Evolutionary conservation across 2,888 invertebrate species (phyloP), one percentile per base, ranked within the genome.

Genomic region (Herminia tarsipennalis): DNA sequence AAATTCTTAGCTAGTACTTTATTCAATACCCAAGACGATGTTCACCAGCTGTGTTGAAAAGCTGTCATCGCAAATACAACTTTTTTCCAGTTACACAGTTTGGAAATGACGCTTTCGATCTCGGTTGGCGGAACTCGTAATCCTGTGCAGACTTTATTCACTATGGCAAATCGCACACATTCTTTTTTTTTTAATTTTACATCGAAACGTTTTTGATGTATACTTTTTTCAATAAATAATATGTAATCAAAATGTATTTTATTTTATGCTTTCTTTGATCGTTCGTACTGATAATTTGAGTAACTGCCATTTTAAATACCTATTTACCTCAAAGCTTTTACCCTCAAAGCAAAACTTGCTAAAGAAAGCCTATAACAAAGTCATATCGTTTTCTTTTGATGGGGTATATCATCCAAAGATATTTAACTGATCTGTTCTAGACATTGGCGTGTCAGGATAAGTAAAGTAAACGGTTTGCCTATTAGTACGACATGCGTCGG

Each of bases 171-270:
- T 64, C 57, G 76, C 79, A 81, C 77, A 78, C 68, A 58, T 72
- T 80, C 60, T 74, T 80, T 83, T 84, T 83, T 87, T 83, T 87
- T 83, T 85, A 78, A 85, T 88, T 88, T 89, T 88, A 88, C 88
- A 89, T 89, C 86, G 88, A 89, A 87, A 76, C 73, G 73, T 79
- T 87, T 88, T 89, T 87, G 88, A 87, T 88, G 89, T 86, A 85
- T 86, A 86, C 85, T 86, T 88, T 42, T 88, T 88, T 87, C 76
- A 87, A 88, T 86, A 88, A 86, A 81, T 74, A 70, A 69, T 80
- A 80, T 88, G 81, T 88, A 88, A 87, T 76, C 86, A 81, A 77
- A 61, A 25, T 30, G 35, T 47, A 42, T 70, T 66, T 67, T 63
- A 30, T 46, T 52, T 34, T 28, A n/a, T 18, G 10, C 6, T 9